A percentile compares a stretch with the other conserved stretches of the same genome.
Conservation (phyloP, 2,888 invertebrate species). For the Clusia tigrina region DNA sequence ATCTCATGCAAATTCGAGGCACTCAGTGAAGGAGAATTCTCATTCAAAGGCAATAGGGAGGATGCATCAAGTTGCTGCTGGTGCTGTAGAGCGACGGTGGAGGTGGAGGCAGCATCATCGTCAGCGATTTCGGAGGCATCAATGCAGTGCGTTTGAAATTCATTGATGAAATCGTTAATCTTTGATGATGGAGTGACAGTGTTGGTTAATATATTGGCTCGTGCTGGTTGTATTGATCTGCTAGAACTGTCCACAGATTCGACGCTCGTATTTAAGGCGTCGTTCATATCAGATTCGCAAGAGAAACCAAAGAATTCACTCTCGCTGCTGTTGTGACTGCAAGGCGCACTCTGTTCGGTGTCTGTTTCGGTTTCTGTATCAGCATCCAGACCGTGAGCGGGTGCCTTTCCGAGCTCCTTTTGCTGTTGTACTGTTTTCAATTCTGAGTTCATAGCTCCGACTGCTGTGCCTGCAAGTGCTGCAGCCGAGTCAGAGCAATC, state of each 20-base stretch:
- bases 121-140: slow-evolving; percentile 37
- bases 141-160: slow-evolving; percentile 52
- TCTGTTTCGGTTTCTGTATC: background rate
- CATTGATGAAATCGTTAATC: slow-evolving; percentile 53
- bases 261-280: background rate
- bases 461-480: slow-evolving; percentile 39
- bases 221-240: background rate
- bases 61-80: slow-evolving; percentile 11
- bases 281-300: slow-evolving; percentile 24
- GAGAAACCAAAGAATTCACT: slow-evolving; percentile 30
- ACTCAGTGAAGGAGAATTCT: slow-evolving; percentile 11
- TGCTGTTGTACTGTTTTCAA: slow-evolving; percentile 41
- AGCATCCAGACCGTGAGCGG: background rate
- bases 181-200: slow-evolving; percentile 25
- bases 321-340: background rate
- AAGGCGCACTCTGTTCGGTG: background rate
- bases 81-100: background rate
- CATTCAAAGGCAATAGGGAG: background rate
- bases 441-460: slow-evolving; percentile 15
- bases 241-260: background rate
- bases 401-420: background rate
- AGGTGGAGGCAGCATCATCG: slow-evolving; percentile 13
- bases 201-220: background rate
- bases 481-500: slow-evolving; percentile 53
- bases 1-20: slow-evolving; percentile 44